Base-by-base conservation (phyloP, 2,113 vertebrate genomes). In the Archilochus colubris region DNA sequence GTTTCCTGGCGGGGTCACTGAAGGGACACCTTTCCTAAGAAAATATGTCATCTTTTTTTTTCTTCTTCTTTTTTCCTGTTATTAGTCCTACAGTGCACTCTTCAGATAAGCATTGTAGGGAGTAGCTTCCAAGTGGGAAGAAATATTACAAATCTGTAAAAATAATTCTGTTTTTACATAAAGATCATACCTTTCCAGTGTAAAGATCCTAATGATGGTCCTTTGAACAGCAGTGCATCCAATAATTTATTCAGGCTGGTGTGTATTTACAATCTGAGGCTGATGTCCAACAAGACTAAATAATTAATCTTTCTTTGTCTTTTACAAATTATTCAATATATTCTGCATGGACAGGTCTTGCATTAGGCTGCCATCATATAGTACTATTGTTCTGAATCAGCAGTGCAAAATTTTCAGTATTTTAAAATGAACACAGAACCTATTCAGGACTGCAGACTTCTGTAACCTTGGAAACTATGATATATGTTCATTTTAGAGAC, bases 1-100 rank as follows among this genome's bases (percentile, higher is more conserved):
- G 33, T 88, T 86, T 92, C 24, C 22, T 62, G 58, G 89, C 86
- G 44, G 51, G 88, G 96, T 96, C 89, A 91, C 21, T 79, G 82
- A 93, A 91, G 48, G 94, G 88, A 82, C 51, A 31, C 40, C 23
- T 23, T 86, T 24, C 88, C 90, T 79, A 78, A 89, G 67, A 55
- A 90, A 95, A 75, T 14, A 28, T 64, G 76, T 73, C 3, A 7
- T 67, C 6, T 43, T 33, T 24, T 23, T 30, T 5, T 38, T 38
- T 10, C 36, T 55, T 62, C 24, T 43, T 54, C 28, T 70, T 54
- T 27, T 9, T 15, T 67, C 2, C 38, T 88, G 10, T 28, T 86
- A 48, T 31, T 89, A 44, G 36, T 63, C 48, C 22, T 69, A 62
- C 11, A 57, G 23, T 63, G 24, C 9, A 14, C 17, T 80, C 17